Evolutionary conservation across 2,113 vertebrate species (phyloP), one percentile per base, ranked within the genome.

Genomic region (Pangasianodon hypophthalmus): DNA sequence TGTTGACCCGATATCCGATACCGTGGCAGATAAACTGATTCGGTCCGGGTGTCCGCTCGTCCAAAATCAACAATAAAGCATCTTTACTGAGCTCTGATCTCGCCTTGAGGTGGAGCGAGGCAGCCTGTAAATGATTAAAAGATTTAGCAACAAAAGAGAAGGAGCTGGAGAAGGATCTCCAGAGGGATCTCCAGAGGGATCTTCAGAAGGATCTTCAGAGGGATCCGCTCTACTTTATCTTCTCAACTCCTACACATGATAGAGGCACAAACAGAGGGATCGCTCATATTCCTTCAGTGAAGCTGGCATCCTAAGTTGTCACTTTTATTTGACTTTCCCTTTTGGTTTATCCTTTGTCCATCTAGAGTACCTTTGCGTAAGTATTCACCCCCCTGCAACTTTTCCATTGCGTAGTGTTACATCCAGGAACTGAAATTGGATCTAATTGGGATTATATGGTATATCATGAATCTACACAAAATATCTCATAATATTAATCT

Each of bases 1-100:
- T 87, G 48, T 87, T 87, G 89, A 62, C 81, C 84, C 77, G 18
- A n/a, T 29, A 89, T 32, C 54, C 26, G 71, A 87, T 71, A 54
- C 19, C 75, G 16, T 46, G 75, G 52, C 69, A 6, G 58, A 90
- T 91, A 71, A 48, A 77, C 32, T 5, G 14, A 48, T 54, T 1
- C 48, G 4, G 69, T 32, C 52, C 84, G 10, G 77, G 83, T 46
- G 54, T 80, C 44, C 6, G 16, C 58, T 83, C 4, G 0, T 64
- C 88, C 84, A 82, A 64, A 37, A 44, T 67, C 67, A 37, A 21
- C 75, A 58, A 77, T 46, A 29, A 84, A 86, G 79, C 46, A 21
- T 75, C 73, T 44, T 77, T 24, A 10, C 75, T 32, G 4, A 82
- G 29, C 52, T 84, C 52, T 88, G n/a, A 84, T 32, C 64, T 50